Conservation (phyloP, 2,113 vertebrate species). For the Pelvicachromis taeniatus region DNA sequence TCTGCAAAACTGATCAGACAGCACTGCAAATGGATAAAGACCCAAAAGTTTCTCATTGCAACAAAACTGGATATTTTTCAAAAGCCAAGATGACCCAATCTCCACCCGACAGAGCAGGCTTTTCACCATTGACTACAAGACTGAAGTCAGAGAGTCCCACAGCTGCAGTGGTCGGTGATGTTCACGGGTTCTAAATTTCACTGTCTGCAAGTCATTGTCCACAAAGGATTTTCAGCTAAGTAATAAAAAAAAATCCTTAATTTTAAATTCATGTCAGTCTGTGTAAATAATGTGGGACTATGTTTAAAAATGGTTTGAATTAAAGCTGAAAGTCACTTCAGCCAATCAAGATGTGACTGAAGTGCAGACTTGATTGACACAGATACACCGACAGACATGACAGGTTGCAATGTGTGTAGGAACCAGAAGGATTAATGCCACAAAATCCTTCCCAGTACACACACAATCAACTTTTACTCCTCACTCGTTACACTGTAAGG, state of each 20-base stretch:
- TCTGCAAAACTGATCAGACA: not conserved
- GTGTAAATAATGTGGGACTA: not conserved
- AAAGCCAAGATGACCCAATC: not conserved
- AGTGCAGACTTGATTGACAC: not conserved
- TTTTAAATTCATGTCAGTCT: not conserved
- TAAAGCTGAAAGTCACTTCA: not conserved
- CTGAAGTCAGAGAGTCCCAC: not conserved
- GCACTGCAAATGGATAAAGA: not conserved
- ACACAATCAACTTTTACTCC: conserved; percentile 28
- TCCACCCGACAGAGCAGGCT: not conserved
- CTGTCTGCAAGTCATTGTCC: not conserved
- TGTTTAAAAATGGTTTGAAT: not conserved
- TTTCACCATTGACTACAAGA: not conserved
- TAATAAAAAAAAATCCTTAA: not conserved
- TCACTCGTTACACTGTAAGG: not conserved
- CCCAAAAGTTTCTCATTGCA: not conserved
- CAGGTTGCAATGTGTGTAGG: not conserved
- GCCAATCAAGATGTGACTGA: not conserved
- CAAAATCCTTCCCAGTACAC: not conserved
- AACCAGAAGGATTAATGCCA: conserved; percentile 23
- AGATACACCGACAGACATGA: not conserved
- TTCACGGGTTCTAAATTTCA: not conserved
- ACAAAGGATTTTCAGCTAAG: not conserved
- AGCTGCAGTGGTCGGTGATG: not conserved
- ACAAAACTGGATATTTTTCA: not conserved